phyloP scores from a whole-genome alignment of 2,113 vertebrate genomes.

The Suncus etruscus region DNA sequence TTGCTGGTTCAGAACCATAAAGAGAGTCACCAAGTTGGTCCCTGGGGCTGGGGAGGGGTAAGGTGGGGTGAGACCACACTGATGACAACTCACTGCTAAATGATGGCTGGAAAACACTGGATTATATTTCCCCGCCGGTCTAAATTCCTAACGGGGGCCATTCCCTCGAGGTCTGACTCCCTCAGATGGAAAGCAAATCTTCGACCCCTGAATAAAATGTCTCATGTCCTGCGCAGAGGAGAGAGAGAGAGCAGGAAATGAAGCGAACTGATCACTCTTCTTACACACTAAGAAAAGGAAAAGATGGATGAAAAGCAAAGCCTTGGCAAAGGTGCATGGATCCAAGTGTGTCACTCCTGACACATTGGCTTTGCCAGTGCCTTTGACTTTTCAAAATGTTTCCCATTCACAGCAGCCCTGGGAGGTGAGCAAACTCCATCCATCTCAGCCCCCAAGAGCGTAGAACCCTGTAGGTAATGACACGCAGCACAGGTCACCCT shows the following conservation, averaged over 20 bases:
- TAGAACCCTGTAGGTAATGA: not conserved
- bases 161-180: conserved; percentile 8
- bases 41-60: conserved; percentile 36
- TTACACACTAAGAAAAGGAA: conserved; percentile 25
- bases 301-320: conserved; percentile 48
- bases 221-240: conserved; percentile 2
- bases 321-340: conserved; percentile 25
- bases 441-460: not conserved
- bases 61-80: conserved; percentile 54
- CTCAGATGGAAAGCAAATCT: conserved; percentile 63
- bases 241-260: conserved; percentile 69
- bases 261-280: conserved; percentile 62
- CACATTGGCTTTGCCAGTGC: not conserved
- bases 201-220: conserved; percentile 52
- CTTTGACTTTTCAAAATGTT: conserved; percentile 9
- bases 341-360: conserved; percentile 8
- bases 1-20: conserved; percentile 73
- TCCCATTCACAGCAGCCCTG: not conserved
- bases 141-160: conserved; percentile 64
- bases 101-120: conserved; percentile 74
- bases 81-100: conserved; percentile 74
- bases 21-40: conserved; percentile 62
- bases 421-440: not conserved
- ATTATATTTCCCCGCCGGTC: conserved; percentile 71
- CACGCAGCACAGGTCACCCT: fast-evolving